phyloP scores from a whole-genome alignment of 2,797 vertebrate species.

The Tauraco hartlaubi region DNA sequence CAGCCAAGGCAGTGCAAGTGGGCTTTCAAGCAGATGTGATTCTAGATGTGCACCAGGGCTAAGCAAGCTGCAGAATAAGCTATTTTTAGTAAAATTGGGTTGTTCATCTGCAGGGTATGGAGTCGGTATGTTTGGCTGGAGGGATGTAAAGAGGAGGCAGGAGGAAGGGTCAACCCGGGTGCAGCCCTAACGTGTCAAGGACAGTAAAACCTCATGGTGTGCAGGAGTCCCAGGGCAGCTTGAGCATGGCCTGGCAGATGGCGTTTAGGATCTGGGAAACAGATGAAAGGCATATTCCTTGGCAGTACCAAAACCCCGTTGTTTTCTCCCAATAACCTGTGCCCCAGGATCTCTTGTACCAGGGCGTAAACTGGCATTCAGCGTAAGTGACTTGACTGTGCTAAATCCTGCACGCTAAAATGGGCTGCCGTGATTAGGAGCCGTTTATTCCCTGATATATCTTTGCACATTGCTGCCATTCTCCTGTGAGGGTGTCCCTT shows the following conservation, averaged over 20 bases:
- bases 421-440: not conserved
- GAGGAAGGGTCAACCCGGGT: not conserved
- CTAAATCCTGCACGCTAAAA: not conserved
- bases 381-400: not conserved
- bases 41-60: not conserved
- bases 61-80: not conserved
- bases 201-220: not conserved
- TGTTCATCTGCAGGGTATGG: not conserved
- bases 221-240: not conserved
- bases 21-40: not conserved
- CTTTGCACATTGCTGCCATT: not conserved
- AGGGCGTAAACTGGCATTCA: not conserved
- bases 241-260: not conserved
- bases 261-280: not conserved
- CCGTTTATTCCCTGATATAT: not conserved
- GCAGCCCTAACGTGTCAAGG: not conserved
- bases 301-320: not conserved
- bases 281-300: constrained; percentile 6
- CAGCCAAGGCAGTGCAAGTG: not conserved
- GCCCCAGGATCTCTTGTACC: constrained; percentile 16
- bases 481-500: not conserved
- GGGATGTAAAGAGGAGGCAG: not conserved
- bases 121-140: not conserved
- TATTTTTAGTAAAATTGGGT: not conserved
- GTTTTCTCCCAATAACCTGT: constrained; percentile 13